phyloP scores from a whole-genome alignment of 1,140 invertebrate species.

The Orussus abietinus region DNA sequence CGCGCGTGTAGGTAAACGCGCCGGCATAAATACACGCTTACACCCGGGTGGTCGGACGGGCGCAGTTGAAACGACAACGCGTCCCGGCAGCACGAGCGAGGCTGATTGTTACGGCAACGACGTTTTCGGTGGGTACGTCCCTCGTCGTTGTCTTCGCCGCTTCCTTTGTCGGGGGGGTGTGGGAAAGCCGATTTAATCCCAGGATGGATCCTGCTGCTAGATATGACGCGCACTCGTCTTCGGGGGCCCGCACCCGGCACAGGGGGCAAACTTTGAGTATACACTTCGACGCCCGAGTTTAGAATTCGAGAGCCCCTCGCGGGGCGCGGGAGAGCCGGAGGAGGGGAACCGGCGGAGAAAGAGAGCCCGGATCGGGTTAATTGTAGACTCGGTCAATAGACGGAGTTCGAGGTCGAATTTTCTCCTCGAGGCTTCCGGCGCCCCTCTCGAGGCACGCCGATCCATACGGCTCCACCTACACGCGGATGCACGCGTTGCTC shows the following conservation, averaged over 20 bases:
- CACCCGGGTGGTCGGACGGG: background rate
- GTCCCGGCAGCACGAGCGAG: too few species aligned
- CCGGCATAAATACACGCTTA: too few species aligned
- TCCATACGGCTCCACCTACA: too few species aligned
- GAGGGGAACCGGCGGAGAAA: background rate
- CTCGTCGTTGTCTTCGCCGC: too few species aligned
- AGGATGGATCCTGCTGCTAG: too few species aligned
- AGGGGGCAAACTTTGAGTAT: conserved; percentile 20
- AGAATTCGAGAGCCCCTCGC: conserved; percentile 17
- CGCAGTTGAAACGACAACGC: background rate
- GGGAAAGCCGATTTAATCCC: too few species aligned
- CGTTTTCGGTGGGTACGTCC: conserved; percentile 32
- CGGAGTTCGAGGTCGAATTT: conserved; percentile 19
- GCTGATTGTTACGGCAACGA: conserved; percentile 30
- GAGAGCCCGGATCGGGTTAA: conserved; percentile 26
- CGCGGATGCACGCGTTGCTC: too few species aligned
- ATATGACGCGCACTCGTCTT: conserved; percentile 8
- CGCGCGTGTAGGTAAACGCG: too few species aligned
- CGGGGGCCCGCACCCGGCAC: conserved; percentile 2
- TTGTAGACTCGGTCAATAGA: conserved; percentile 17
- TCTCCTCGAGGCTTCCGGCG: too few species aligned
- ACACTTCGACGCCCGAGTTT: conserved; percentile 17
- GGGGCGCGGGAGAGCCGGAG: background rate
- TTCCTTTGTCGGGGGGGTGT: conserved; percentile 29
- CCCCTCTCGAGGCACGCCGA: too few species aligned